These are phyloP conservation scores for Acleris literana DNA, from an alignment of 2,888 invertebrate genomes.

Conservation along the genomic window DNA sequence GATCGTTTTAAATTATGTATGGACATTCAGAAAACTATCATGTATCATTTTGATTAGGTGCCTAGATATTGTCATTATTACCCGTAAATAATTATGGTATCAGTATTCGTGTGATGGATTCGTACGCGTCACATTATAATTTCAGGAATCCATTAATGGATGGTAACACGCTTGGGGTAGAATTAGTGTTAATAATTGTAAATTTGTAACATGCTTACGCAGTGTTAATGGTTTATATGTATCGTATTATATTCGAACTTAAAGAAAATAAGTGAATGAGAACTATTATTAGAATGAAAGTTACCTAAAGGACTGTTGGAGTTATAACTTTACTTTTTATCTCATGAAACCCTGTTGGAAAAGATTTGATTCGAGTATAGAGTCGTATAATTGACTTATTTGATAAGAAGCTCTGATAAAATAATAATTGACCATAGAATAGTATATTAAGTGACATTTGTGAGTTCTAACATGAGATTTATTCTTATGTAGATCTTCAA, in stretches of 20 bases:
- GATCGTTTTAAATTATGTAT: too few species aligned
- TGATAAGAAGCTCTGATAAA: constrained; percentile 62
- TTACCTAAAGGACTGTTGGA: constrained; percentile 15
- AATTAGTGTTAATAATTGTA: constrained; percentile 15
- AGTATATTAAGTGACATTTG: constrained; percentile 7
- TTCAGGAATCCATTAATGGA: constrained; percentile 23
- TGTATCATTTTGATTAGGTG: too few species aligned
- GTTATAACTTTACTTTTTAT: constrained; percentile 17
- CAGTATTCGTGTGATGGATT: neutral
- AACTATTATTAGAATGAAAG: neutral
- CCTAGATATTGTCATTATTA: neutral
- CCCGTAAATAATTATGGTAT: neutral
- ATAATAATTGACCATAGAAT: constrained; percentile 40
- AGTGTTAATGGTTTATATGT: neutral
- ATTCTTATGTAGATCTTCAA: neutral
- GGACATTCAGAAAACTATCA: too few species aligned
- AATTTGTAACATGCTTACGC: constrained; percentile 17
- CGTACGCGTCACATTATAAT: constrained; percentile 15
- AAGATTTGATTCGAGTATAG: constrained; percentile 47
- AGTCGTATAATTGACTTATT: constrained; percentile 62
- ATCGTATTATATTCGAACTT: neutral
- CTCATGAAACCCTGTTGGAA: constrained; percentile 55
- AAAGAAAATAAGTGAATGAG: neutral
- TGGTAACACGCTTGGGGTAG: constrained; percentile 14
- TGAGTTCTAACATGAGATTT: neutral